Evolutionary conservation across 2,113 vertebrate genomes (phyloP), one percentile per base, ranked within the genome.

Genomic region (Ceyx margarethae): DNA sequence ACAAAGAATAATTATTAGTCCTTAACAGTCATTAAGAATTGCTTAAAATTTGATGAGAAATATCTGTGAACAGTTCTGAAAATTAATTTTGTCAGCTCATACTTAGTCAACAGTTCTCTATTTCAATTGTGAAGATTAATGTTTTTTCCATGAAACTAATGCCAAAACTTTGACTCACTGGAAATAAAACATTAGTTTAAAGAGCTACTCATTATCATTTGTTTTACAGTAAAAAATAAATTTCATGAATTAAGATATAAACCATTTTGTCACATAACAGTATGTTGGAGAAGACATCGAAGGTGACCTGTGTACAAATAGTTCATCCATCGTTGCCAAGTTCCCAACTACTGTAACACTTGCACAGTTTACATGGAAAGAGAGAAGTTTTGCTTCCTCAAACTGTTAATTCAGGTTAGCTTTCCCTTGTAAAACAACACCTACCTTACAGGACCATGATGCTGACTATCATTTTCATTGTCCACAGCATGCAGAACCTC

Each of bases 121-220:
- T 96, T 96, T 97, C 90, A 88, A 77, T 96, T 88, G 94, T 95
- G 94, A 97, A 97, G 97, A 97, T 97, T 91, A 93, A 97, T 97
- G 92, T 31, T 96, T 98, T 98, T 98, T 97, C 97, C 97, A 96
- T 82, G 50, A 97, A 97, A 95, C 90, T 76, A 95, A 96, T 96
- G 97, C 97, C 97, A 98, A 96, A 97, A 94, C 92, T 97, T 97
- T 97, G 96, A 97, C 96, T 98, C 96, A 96, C 91, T 97, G 94
- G n/a, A 94, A 96, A 91, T 95, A 91, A 97, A 97, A 86, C 88
- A 90, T 97, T 93, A 91, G 83, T 91, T 97, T 97, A 96, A 97
- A 97, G 95, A 97, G 94, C 91, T 91, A 94, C 94, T 97, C 95
- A 90, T 96, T 97, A 95, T 96, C 93, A 94, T 97, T 96, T 96